Evolutionary conservation across 2,797 vertebrate species (phyloP).

Genomic region (Cynodonichthys magdalenae): DNA sequence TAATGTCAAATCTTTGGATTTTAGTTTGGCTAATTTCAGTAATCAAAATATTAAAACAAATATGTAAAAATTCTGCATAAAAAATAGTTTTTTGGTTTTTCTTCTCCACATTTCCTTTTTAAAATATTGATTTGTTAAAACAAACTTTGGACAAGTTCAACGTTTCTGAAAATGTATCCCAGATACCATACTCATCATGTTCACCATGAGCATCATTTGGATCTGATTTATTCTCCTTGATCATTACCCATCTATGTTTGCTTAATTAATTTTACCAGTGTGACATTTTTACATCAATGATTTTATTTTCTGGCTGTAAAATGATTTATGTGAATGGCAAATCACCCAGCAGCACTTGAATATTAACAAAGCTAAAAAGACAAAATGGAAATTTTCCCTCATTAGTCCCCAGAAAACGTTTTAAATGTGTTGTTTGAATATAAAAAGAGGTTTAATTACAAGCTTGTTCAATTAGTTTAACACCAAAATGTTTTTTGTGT

Average conservation of each 20-base stretch:
- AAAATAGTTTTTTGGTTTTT: neutral
- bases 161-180: neutral
- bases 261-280: constrained; percentile 14
- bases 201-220: constrained; percentile 2
- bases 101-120: neutral
- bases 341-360: constrained; percentile 25
- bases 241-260: constrained; percentile 7
- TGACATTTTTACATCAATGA: constrained; percentile 8
- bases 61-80: no score
- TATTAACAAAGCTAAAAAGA: constrained; percentile 34
- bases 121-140: constrained; percentile 11
- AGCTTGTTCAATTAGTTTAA: neutral
- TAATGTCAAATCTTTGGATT: no score
- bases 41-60: no score
- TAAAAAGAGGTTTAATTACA: neutral
- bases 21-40: no score
- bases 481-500: neutral
- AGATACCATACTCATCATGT: neutral
- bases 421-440: neutral
- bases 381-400: neutral
- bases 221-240: constrained; percentile 17
- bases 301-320: constrained; percentile 6
- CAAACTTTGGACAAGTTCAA: no score
- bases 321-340: constrained; percentile 28
- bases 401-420: neutral